Evolutionary conservation across 2,113 vertebrate species (phyloP).

Genomic region (Sphyrna mokarran): DNA sequence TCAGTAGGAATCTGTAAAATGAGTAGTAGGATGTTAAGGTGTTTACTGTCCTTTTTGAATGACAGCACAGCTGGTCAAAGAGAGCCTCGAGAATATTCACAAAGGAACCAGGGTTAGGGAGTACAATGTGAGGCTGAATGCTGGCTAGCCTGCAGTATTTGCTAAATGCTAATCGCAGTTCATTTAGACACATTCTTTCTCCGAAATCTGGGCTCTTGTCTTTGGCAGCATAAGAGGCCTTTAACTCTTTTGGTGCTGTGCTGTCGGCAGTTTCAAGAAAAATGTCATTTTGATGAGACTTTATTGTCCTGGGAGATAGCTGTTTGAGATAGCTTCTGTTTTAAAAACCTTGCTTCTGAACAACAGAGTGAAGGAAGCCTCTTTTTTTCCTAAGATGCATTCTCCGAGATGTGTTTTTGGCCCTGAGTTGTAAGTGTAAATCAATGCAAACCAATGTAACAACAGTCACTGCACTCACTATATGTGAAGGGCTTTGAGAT

Average conservation of each 20-base stretch:
- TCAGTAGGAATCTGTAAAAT: not conserved
- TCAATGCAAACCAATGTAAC: not conserved
- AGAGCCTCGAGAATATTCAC: not conserved
- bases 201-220: not conserved
- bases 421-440: not conserved
- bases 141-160: not conserved
- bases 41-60: not conserved
- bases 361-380: not conserved
- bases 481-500: not conserved
- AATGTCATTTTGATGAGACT: not conserved
- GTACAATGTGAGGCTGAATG: not conserved
- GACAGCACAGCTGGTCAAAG: not conserved
- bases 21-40: not conserved
- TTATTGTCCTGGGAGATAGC: not conserved
- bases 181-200: not conserved
- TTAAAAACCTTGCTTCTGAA: not conserved
- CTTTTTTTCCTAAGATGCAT: not conserved
- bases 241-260: not conserved
- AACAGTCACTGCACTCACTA: not conserved
- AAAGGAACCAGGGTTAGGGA: not conserved
- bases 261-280: not conserved
- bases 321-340: not conserved
- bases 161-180: not conserved
- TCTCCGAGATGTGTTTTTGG: not conserved
- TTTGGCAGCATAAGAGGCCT: not conserved